A percentile compares a stretch with the other conserved stretches of the same genome.
Conservation (phyloP, 2,888 invertebrate species). For the Timema cristinae region DNA sequence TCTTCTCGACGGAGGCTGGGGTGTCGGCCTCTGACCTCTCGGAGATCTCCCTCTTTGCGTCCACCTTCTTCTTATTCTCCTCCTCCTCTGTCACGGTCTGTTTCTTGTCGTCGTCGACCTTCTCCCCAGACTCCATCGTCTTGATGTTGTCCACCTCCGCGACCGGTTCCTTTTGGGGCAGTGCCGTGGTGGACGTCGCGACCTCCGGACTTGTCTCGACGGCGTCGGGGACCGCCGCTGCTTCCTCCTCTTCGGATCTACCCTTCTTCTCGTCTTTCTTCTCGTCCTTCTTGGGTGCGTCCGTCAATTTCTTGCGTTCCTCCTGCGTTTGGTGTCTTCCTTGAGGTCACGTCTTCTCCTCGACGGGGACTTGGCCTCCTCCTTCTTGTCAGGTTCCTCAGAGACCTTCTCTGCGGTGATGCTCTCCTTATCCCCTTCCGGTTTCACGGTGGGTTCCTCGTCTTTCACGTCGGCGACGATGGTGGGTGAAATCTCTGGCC, state of each 20-base stretch:
- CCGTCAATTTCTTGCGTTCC: constrained; percentile 43
- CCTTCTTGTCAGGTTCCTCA: constrained; percentile 33
- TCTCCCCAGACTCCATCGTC: neutral
- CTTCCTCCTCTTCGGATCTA: constrained; percentile 19
- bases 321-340: constrained; percentile 24
- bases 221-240: neutral
- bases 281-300: constrained; percentile 39
- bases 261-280: constrained; percentile 32
- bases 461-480: constrained; percentile 34
- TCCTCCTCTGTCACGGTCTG: neutral
- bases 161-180: neutral
- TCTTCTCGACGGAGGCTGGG: constrained; percentile 2
- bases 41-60: neutral
- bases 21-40: neutral
- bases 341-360: constrained; percentile 4
- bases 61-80: neutral
- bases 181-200: neutral
- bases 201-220: constrained; percentile 7
- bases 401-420: constrained; percentile 26
- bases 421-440: constrained; percentile 31
- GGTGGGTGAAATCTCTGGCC: constrained; percentile 18
- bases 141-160: constrained; percentile 16
- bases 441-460: constrained; percentile 39
- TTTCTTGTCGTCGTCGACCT: neutral
- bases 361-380: constrained; percentile 27